Evolutionary conservation across 2,888 invertebrate species (phyloP).

Genomic region (Melinopterus prodromus): DNA sequence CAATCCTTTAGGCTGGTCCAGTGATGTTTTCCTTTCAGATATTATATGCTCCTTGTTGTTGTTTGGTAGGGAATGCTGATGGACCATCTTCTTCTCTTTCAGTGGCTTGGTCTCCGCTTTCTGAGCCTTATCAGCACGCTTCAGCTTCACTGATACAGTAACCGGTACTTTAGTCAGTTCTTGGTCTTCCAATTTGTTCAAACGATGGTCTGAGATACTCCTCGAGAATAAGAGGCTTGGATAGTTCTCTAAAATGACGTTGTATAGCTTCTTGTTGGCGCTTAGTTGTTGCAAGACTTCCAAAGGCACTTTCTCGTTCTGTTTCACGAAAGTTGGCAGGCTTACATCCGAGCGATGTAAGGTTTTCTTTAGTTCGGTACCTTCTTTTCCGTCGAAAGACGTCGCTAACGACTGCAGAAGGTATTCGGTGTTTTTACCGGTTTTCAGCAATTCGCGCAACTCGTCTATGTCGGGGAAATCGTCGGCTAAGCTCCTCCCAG

Average conservation of each 20-base stretch:
- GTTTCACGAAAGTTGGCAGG: conserved; percentile 77
- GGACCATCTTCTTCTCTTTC: neutral
- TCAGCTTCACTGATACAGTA: conserved; percentile 71
- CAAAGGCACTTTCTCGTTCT: conserved; percentile 72
- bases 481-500: conserved; percentile 60
- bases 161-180: conserved; percentile 64
- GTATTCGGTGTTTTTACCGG: conserved; percentile 74
- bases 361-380: conserved; percentile 60
- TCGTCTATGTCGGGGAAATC: conserved; percentile 72
- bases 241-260: conserved; percentile 76
- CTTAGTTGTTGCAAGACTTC: conserved; percentile 71
- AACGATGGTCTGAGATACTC: conserved; percentile 71
- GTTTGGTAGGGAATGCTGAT: conserved; percentile 50
- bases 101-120: neutral
- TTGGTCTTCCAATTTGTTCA: conserved; percentile 59
- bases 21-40: conserved; percentile 28
- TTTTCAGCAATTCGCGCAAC: conserved; percentile 74
- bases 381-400: conserved; percentile 63
- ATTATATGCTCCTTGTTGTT: conserved; percentile 25
- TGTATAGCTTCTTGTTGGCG: conserved; percentile 72
- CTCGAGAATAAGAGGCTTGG: conserved; percentile 72
- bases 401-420: conserved; percentile 70
- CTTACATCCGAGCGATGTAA: conserved; percentile 73
- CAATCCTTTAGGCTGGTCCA: conserved; percentile 27
- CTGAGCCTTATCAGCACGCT: conserved; percentile 51